Conservation (phyloP, 64 coral and sea anemone genomes). For the Montipora cactus region DNA sequence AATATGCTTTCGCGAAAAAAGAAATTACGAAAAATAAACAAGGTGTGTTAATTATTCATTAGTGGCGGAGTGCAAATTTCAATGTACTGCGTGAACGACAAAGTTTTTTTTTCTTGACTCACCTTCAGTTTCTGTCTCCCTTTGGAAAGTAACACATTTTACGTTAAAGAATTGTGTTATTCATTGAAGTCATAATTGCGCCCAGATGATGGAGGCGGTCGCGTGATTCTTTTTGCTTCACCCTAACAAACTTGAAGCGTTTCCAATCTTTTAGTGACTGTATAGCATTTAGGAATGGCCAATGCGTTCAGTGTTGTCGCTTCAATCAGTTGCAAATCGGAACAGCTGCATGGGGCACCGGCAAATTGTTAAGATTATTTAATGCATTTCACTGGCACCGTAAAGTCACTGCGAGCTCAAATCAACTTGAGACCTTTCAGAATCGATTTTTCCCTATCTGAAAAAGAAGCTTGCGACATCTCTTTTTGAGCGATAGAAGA, state of each 20-base stretch:
- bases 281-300: neutral
- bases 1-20: constrained; percentile 9
- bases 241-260: neutral
- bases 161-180: neutral
- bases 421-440: neutral
- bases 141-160: neutral
- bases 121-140: neutral
- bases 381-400: neutral
- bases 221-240: neutral
- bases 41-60: constrained; percentile 31
- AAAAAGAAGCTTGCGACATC: neutral
- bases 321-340: neutral
- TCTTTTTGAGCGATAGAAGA: neutral
- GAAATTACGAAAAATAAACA: neutral
- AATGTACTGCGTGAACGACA: neutral
- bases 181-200: neutral
- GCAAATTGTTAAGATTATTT: neutral
- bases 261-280: neutral
- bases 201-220: neutral
- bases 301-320: neutral
- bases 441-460: neutral
- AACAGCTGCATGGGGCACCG: neutral
- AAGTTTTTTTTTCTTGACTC: neutral
- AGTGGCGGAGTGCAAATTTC: constrained; percentile 5
- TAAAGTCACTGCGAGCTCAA: neutral